A percentile compares a stretch with the other conserved stretches of the same genome.
Conservation (phyloP, 2,113 vertebrate genomes). For the Atrichornis clamosus region DNA sequence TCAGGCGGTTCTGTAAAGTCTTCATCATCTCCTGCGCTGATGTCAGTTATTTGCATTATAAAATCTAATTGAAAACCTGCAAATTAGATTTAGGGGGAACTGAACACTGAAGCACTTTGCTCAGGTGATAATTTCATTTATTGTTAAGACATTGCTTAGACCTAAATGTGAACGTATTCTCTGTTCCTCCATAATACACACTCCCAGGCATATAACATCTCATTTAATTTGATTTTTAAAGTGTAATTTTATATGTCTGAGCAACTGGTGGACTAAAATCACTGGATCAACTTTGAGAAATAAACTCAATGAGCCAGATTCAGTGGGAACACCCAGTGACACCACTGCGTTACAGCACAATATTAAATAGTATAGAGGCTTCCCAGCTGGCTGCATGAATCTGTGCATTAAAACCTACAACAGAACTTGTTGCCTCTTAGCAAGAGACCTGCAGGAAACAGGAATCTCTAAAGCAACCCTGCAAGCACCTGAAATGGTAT, state of each 20-base stretch:
- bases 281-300: not conserved
- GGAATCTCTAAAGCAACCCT: not conserved
- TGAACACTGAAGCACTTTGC: not conserved
- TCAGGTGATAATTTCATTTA: conserved; percentile 30
- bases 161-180: not conserved
- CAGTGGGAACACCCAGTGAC: not conserved
- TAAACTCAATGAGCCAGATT: not conserved
- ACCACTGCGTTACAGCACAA: not conserved
- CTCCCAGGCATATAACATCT: not conserved
- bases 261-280: not conserved
- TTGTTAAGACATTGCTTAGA: not conserved
- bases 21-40: not conserved
- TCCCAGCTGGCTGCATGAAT: not conserved
- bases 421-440: not conserved
- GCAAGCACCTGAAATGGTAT: not conserved
- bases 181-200: not conserved
- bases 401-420: not conserved
- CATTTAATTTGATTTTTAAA: not conserved
- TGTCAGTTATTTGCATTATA: not conserved
- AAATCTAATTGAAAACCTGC: not conserved
- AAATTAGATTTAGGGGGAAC: not conserved
- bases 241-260: not conserved
- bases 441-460: not conserved
- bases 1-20: not conserved
- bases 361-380: not conserved